These are phyloP conservation scores for Epistrophe eligans DNA, from an alignment of 2,888 invertebrate genomes.

Conservation along the genomic window DNA sequence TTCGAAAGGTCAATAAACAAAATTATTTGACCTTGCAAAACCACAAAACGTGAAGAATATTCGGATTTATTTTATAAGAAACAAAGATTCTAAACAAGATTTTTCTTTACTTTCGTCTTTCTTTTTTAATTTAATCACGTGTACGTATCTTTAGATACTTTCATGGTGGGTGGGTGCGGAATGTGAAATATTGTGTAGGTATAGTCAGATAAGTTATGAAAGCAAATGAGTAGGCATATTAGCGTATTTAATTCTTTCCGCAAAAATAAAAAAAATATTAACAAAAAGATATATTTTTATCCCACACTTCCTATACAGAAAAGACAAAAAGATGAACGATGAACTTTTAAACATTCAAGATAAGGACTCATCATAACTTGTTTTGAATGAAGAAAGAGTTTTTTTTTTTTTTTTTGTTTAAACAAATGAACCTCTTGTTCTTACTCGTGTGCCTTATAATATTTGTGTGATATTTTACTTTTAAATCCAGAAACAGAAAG, in stretches of 20 bases:
- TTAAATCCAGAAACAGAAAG: neutral
- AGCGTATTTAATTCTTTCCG: neutral
- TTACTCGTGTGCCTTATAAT: neutral
- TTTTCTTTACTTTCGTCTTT: neutral
- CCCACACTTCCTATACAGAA: neutral
- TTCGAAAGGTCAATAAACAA: constrained; percentile 2
- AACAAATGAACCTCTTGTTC: neutral
- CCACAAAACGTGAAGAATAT: neutral
- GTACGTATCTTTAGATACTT: neutral
- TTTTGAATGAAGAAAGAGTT: neutral
- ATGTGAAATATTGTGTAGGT: neutral
- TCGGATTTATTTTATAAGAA: neutral
- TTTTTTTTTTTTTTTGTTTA: neutral
- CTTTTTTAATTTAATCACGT: neutral
- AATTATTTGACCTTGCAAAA: neutral
- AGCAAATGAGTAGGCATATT: neutral
- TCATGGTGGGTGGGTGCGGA: neutral
- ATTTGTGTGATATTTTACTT: neutral
- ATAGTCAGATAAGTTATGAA: neutral
- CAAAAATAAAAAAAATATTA: constrained; percentile 12
- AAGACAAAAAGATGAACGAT: constrained; percentile 8
- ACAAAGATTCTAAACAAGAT: neutral
- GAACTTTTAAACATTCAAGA: neutral
- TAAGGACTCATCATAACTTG: neutral
- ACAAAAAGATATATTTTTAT: constrained; percentile 11